phyloP scores from a whole-genome alignment of 1,140 invertebrate species.

The Nymphalis io region DNA sequence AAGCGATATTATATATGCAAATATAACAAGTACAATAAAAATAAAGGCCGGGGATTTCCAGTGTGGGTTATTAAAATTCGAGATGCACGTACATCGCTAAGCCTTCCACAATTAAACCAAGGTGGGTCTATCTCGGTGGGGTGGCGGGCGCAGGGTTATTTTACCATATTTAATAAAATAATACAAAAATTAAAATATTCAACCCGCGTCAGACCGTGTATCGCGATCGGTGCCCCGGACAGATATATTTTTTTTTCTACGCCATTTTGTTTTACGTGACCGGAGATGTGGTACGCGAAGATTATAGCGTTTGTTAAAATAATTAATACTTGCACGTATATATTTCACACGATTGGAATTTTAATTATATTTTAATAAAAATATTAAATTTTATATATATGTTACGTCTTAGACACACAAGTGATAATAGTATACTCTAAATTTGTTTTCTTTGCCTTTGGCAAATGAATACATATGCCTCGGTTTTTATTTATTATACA shows the following conservation, averaged over 20 bases:
- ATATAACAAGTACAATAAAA: slow-evolving; percentile 61
- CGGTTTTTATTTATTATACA: no score
- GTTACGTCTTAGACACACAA: no score
- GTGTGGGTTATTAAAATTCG: slow-evolving; percentile 65
- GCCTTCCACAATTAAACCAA: slow-evolving; percentile 52
- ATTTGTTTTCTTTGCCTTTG: no score
- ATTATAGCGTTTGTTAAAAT: slow-evolving; percentile 56
- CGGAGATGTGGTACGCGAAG: slow-evolving; percentile 55
- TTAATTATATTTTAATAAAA: slow-evolving; percentile 12
- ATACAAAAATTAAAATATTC: slow-evolving; percentile 74
- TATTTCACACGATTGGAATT: slow-evolving; percentile 16
- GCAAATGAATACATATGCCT: no score
- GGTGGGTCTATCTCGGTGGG: slow-evolving; percentile 32
- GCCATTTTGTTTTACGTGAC: slow-evolving; percentile 70
- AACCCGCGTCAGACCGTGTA: slow-evolving; percentile 60
- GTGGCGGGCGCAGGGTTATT: slow-evolving; percentile 46
- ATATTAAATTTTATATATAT: not conserved
- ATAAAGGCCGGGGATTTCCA: slow-evolving; percentile 57
- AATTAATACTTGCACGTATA: slow-evolving; percentile 37
- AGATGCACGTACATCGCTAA: slow-evolving; percentile 68
- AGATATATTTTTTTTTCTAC: slow-evolving; percentile 61
- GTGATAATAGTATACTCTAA: no score
- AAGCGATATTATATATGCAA: slow-evolving; percentile 63
- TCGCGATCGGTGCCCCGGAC: slow-evolving; percentile 70
- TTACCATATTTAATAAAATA: slow-evolving; percentile 72